These are phyloP conservation scores for Sebastes hopkinsi DNA, from an alignment of 2,797 vertebrate genomes.

Conservation along the genomic window DNA sequence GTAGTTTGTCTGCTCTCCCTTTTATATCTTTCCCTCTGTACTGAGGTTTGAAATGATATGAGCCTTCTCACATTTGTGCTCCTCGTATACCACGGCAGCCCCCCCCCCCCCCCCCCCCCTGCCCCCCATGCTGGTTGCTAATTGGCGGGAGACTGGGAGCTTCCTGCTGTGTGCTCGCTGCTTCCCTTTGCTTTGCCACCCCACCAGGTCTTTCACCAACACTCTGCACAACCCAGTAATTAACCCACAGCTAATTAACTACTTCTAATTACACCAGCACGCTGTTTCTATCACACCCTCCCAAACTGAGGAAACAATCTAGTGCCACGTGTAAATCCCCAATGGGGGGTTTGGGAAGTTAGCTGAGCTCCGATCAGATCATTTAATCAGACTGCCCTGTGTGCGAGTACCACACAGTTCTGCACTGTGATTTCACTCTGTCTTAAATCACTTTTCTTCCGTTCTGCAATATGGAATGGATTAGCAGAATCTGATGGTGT, in stretches of 20 bases:
- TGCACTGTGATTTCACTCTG: constrained; percentile 31
- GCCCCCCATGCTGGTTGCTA: constrained; percentile 77
- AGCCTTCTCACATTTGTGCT: constrained; percentile 82
- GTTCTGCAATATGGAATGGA: constrained; percentile 63
- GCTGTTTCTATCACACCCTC: constrained; percentile 92
- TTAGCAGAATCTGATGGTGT: constrained; percentile 68
- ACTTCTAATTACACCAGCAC: constrained; percentile 96
- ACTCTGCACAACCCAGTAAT: constrained; percentile 91
- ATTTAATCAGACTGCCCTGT: constrained; percentile 47
- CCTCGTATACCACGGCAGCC: constrained; percentile 78
- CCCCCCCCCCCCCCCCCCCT: constrained; percentile 10
- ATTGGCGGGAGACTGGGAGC: constrained; percentile 85
- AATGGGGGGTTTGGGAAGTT: constrained; percentile 59
- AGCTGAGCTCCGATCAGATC: constrained; percentile 51
- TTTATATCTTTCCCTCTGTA: constrained; percentile 33
- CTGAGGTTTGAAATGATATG: constrained; percentile 60
- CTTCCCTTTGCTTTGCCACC: constrained; percentile 82
- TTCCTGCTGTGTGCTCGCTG: constrained; percentile 84
- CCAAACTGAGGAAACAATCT: constrained; percentile 84
- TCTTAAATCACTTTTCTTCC: constrained; percentile 56
- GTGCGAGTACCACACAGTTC: constrained; percentile 26
- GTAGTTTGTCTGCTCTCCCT: constrained; percentile 38
- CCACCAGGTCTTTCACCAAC: constrained; percentile 78
- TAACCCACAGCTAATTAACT: constrained; percentile 99
- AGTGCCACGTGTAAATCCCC: constrained; percentile 59